Conservation (phyloP, 2,113 vertebrate genomes). For the Turdus rufiventris region DNA sequence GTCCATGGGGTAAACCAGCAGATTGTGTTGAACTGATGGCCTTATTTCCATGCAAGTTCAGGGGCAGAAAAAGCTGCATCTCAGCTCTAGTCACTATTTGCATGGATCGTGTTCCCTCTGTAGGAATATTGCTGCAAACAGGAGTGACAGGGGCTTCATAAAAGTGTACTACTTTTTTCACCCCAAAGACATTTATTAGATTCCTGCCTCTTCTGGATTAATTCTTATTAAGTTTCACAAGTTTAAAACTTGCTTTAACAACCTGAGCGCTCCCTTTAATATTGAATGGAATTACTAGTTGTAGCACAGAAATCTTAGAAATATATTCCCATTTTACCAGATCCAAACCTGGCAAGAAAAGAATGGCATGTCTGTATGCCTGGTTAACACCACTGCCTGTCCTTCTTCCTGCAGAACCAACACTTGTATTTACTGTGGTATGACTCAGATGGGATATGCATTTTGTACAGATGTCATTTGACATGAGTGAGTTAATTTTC, state of each 20-base stretch:
- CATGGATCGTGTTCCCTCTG: background rate
- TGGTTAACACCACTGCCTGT: background rate
- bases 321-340: background rate
- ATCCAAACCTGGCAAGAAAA: background rate
- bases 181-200: background rate
- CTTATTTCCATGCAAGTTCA: background rate
- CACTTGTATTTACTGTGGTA: background rate
- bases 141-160: background rate
- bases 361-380: background rate
- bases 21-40: background rate
- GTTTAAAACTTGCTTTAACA: background rate
- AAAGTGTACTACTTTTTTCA: background rate
- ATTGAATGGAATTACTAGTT: background rate
- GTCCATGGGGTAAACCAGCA: background rate
- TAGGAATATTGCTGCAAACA: background rate
- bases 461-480: background rate
- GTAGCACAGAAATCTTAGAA: background rate
- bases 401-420: background rate
- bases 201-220: background rate
- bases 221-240: background rate
- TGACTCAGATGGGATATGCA: background rate
- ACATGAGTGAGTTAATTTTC: background rate
- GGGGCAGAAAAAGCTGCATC: background rate
- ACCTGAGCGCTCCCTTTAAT: background rate
- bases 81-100: background rate